Base-by-base conservation (phyloP, 1,140 invertebrate species). In the Drosophila guanche region DNA sequence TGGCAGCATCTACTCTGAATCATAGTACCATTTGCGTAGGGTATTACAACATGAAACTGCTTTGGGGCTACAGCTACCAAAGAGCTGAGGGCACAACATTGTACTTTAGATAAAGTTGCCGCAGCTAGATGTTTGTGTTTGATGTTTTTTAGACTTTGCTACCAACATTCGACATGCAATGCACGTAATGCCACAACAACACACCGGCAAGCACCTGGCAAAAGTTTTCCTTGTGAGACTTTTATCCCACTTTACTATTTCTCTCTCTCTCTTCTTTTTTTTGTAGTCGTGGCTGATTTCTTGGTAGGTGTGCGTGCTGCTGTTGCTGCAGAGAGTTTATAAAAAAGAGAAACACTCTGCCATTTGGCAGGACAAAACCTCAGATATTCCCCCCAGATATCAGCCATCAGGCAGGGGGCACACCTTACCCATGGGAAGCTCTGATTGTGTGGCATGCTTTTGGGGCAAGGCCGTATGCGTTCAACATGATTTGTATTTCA, bases 31-130 rank as follows among this genome's bases (percentile, higher is more conserved):
- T 12, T 10, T 12, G 10, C 4, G 10, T 12, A 37, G 33, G 33
- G 33, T 37, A 37, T 12, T 37, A 4, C 10, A 37, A 37, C 33
- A 37, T 37, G 33, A 37, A 12, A 37, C 33, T 37, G 33, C 33
- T 37, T 37, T 37, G 33, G 33, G 33, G 10, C 3, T 37, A 51
- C 40, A 4, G 10, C 12, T 37, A 37, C 33, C 33, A 37, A 37
- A 37, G 10, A 37, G 33, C 33, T 37, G 3, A 3, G 10, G 33
- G 8, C 3, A 10, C 3, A 1, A 4, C 4, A 4, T 37, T 79
- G 77, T 80, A 66, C 79, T 83, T 83, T 79, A 83, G 79, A 83
- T 83, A 83, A 83, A 83, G 79, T 83, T 83, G 75, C 74, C 72
- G 73, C 55, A 73, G 73, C 43, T 78, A 47, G 55, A 41, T 79